Percentiles rank a stretch among this genome's conserved stretches.
Conservation (phyloP, 2,113 vertebrate species). For the Pseudorectes ferrugineus region DNA sequence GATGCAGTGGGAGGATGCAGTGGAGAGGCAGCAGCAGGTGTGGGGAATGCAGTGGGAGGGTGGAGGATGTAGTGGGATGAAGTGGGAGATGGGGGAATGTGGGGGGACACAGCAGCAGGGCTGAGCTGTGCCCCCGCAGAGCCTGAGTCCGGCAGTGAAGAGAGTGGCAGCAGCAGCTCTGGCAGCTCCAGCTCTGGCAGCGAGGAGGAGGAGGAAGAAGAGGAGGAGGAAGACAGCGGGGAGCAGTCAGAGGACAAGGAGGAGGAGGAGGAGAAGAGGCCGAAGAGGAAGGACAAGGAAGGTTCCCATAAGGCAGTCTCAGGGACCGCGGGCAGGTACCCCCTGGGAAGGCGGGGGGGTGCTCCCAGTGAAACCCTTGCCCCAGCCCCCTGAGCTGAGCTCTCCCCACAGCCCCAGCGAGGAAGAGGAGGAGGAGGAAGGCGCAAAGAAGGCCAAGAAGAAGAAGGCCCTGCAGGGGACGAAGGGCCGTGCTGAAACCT, state of each 20-base stretch:
- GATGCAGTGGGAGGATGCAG: neutral
- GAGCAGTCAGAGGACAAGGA: conserved; percentile 78
- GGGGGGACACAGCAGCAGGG: neutral
- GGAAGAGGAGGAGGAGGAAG: conserved; percentile 77
- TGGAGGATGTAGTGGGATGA: neutral
- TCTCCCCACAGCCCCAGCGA: conserved; percentile 66
- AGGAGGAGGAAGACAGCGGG: conserved; percentile 76
- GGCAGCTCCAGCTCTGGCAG: conserved; percentile 68
- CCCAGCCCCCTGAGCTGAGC: neutral
- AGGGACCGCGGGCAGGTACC: conserved; percentile 69
- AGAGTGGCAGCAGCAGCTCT: conserved; percentile 65
- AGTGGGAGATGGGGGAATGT: neutral
- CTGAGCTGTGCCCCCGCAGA: conserved; percentile 62
- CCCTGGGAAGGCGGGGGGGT: neutral
- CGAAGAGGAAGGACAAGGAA: conserved; percentile 68
- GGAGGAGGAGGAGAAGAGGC: conserved; percentile 74
- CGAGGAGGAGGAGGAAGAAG: conserved; percentile 78
- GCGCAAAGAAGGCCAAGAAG: conserved; percentile 61
- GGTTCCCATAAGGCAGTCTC: conserved; percentile 56
- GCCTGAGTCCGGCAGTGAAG: conserved; percentile 80
- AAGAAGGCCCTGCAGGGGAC: conserved; percentile 59
- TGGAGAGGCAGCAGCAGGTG: neutral
- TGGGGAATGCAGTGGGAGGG: neutral
- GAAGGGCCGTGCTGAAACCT: conserved; percentile 71
- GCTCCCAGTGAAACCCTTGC: rapidly evolving